These are phyloP conservation scores for Acronicta aceris DNA, from an alignment of 2,888 invertebrate species.

Conservation along the genomic window DNA sequence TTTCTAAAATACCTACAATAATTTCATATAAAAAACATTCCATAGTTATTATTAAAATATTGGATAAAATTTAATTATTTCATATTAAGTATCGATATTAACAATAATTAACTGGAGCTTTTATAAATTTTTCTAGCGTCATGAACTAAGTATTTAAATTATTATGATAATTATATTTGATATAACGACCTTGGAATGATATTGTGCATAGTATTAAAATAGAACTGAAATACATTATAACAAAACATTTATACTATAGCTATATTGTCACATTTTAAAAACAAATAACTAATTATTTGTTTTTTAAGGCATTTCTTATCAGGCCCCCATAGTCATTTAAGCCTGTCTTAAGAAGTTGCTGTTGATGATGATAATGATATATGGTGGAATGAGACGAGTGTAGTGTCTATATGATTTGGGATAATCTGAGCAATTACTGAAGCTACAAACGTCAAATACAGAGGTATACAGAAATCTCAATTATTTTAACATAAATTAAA, in stretches of 20 bases:
- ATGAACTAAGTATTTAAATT: slow-evolving; percentile 57
- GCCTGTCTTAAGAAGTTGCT: background rate
- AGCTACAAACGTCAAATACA: slow-evolving; percentile 29
- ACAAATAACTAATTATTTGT: too few species aligned
- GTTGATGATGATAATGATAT: background rate
- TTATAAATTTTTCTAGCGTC: slow-evolving; percentile 59
- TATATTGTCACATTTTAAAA: background rate
- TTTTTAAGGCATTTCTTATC: too few species aligned
- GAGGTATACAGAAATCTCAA: slow-evolving; percentile 56
- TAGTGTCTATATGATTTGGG: slow-evolving; percentile 5
- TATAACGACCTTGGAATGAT: slow-evolving; percentile 62
- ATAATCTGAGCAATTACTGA: slow-evolving; percentile 26
- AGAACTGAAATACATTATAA: slow-evolving; percentile 6
- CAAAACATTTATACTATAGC: background rate
- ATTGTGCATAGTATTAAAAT: slow-evolving; percentile 33
- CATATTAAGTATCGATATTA: slow-evolving; percentile 2
- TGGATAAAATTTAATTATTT: slow-evolving; percentile 10
- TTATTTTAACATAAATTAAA: slow-evolving; percentile 33
- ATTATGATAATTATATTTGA: slow-evolving; percentile 36
- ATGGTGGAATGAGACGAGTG: slow-evolving; percentile 51
- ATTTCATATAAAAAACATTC: slow-evolving; percentile 39
- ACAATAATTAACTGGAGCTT: slow-evolving; percentile 28
- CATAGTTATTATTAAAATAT: slow-evolving; percentile 13
- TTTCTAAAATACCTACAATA: slow-evolving; percentile 20
- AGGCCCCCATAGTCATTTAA: background rate